phyloP scores from a whole-genome alignment of 2,113 vertebrate genomes.

The Malurus cyaneus region DNA sequence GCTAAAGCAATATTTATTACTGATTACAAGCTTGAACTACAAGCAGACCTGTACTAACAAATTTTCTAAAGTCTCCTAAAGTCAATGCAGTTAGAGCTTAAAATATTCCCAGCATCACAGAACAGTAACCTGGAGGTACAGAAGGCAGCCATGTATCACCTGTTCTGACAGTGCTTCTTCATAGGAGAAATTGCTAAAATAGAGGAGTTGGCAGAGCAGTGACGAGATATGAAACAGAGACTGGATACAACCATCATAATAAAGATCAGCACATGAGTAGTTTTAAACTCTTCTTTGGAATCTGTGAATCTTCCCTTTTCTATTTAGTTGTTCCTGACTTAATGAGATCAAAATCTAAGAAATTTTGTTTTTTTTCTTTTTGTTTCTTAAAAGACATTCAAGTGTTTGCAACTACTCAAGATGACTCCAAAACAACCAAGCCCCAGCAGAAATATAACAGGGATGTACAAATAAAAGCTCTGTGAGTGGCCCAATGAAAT shows the following conservation, averaged over 20 bases:
- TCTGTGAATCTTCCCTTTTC: neutral
- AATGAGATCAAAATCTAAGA: neutral
- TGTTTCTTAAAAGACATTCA: neutral
- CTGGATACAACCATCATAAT: neutral
- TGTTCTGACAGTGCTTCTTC: neutral
- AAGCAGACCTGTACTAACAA: neutral
- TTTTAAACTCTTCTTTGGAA: neutral
- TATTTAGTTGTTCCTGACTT: neutral
- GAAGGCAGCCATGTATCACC: neutral
- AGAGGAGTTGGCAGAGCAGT: neutral
- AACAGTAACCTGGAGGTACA: neutral
- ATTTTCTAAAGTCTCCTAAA: neutral
- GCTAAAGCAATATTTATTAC: neutral
- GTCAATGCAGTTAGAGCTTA: neutral
- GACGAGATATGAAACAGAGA: neutral
- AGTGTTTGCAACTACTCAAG: neutral
- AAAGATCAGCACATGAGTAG: neutral
- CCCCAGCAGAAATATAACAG: neutral
- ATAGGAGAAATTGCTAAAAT: accelerated
- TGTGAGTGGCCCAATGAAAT: neutral
- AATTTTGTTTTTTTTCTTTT: neutral
- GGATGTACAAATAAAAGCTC: neutral
- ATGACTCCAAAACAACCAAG: neutral
- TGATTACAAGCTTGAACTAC: neutral
- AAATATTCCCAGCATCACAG: accelerated